These are phyloP conservation scores for Lanius collurio DNA, from an alignment of 2,113 vertebrate species.

Conservation along the genomic window DNA sequence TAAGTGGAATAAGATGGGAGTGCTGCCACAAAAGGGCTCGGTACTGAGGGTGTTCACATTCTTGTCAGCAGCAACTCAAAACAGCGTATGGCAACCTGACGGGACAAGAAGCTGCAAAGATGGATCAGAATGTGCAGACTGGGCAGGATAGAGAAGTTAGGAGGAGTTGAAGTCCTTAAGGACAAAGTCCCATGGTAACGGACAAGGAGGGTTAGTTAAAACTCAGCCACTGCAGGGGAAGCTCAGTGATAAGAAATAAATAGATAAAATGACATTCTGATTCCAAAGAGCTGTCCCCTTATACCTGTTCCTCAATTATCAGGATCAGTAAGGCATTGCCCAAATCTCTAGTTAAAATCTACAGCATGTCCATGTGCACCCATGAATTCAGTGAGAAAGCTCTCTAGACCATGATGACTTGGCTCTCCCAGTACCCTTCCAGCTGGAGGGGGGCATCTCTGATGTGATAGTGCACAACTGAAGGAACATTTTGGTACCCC, in stretches of 20 bases:
- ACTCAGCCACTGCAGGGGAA: background rate
- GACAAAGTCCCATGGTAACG: background rate
- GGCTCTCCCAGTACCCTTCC: background rate
- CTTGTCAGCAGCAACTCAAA: background rate
- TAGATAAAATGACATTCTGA: background rate
- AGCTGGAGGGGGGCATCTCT: background rate
- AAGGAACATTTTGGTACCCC: background rate
- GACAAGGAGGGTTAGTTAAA: background rate
- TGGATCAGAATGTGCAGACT: background rate
- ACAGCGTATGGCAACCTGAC: background rate
- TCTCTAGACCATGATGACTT: background rate
- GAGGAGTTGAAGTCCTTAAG: background rate
- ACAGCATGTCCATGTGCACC: background rate
- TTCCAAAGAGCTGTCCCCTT: background rate
- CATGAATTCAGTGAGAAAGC: background rate
- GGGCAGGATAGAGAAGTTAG: background rate
- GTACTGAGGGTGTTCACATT: background rate
- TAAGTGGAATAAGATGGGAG: background rate
- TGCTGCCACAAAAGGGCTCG: background rate
- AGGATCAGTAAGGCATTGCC: background rate
- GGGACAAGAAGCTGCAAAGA: background rate
- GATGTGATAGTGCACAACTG: background rate
- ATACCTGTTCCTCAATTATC: background rate
- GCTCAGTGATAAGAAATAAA: background rate
- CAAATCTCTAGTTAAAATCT: background rate